Evolutionary conservation across 2,113 vertebrate genomes (phyloP).

Genomic region (Atherinomorus stipes): DNA sequence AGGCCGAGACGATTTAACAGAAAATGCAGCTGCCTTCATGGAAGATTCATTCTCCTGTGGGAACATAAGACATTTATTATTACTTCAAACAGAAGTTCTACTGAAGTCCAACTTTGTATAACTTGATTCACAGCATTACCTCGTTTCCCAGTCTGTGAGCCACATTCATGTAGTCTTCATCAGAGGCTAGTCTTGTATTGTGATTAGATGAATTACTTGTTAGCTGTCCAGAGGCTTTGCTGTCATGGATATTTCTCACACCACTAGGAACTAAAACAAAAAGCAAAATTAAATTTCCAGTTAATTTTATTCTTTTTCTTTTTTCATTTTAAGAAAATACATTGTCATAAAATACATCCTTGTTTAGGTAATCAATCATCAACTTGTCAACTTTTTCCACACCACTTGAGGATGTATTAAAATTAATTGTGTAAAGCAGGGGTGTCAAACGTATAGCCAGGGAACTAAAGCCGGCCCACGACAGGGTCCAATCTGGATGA

Average conservation of each 20-base stretch:
- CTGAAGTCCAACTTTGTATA: constrained; percentile 10
- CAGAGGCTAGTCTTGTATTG: constrained; percentile 89
- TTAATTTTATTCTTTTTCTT: not conserved
- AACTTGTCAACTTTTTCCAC: constrained; percentile 1
- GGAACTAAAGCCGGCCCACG: too few relatives aligned
- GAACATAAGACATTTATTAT: constrained; percentile 37
- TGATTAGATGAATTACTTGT: constrained; percentile 94
- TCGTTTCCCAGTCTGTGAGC: constrained; percentile 94
- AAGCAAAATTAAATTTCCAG: constrained; percentile 10
- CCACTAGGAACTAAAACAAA: constrained; percentile 84
- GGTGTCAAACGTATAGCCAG: too few relatives aligned
- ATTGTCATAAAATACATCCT: not conserved
- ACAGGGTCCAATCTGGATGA: too few relatives aligned
- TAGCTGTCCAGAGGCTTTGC: constrained; percentile 92
- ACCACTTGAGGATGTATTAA: not conserved
- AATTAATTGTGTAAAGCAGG: constrained; percentile 4
- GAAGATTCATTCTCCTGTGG: constrained; percentile 91
- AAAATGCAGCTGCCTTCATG: constrained; percentile 90
- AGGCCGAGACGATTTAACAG: constrained; percentile 91
- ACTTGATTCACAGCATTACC: constrained; percentile 79
- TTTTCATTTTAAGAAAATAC: not conserved
- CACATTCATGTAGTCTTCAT: constrained; percentile 93
- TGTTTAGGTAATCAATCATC: not conserved
- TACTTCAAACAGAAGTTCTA: constrained; percentile 25
- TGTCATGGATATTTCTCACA: constrained; percentile 93